A percentile compares a stretch with the other conserved stretches of the same genome.
phyloP scores from a whole-genome alignment of 2,113 vertebrate genomes.

The Cairina moschata region DNA sequence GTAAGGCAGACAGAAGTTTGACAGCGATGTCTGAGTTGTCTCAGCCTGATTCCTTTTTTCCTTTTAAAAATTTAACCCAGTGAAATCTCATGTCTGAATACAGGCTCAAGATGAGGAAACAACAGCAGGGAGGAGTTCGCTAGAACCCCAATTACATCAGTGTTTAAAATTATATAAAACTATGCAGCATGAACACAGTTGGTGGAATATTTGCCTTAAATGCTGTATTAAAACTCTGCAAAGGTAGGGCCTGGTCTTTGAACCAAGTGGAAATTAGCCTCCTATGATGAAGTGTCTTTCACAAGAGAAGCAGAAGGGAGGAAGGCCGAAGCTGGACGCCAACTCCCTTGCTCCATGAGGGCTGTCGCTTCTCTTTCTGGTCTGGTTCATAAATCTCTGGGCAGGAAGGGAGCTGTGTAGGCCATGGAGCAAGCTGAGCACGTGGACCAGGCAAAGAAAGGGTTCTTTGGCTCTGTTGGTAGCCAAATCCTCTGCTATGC shows the following conservation, averaged over 20 bases:
- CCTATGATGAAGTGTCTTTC: not conserved
- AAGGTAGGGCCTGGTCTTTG: not conserved
- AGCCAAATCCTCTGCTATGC: not conserved
- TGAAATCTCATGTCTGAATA: not conserved
- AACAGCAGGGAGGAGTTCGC: not conserved
- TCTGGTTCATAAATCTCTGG: not conserved
- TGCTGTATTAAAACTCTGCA: not conserved
- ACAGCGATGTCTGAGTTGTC: not conserved
- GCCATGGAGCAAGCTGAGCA: not conserved
- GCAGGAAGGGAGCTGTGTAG: not conserved
- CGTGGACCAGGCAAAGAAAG: accelerated
- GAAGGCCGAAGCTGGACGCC: not conserved
- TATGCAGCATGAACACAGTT: not conserved
- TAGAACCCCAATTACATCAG: not conserved
- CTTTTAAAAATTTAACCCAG: not conserved
- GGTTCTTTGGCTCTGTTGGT: not conserved
- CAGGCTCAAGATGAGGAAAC: not conserved
- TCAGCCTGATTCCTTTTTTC: not conserved
- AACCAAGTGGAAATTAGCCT: accelerated
- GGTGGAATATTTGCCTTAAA: not conserved
- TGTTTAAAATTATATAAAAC: not conserved
- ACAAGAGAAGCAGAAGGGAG: not conserved
- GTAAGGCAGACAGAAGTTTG: slow-evolving; percentile 1
- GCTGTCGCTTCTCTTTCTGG: not conserved
- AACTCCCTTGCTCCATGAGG: not conserved